Conservation (phyloP, 2,797 vertebrate species). For the Rallus crepitans region DNA sequence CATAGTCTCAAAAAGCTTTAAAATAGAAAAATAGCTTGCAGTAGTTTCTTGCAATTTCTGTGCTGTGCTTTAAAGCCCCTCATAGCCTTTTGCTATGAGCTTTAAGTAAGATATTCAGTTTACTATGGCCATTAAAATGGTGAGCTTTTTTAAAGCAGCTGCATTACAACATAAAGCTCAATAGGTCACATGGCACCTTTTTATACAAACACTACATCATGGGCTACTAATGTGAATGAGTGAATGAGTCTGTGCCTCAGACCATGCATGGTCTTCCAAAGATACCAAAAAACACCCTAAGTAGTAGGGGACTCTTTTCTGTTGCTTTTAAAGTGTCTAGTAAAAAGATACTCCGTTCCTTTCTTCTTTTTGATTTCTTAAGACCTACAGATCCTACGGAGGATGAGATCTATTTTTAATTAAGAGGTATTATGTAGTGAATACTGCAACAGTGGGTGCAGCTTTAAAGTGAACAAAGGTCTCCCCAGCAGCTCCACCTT, state of each 20-base stretch:
- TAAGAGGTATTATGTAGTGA: background rate
- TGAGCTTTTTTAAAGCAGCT: background rate
- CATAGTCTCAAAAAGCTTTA: background rate
- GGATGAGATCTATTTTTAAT: background rate
- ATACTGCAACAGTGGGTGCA: background rate
- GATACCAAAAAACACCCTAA: background rate
- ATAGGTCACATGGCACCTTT: background rate
- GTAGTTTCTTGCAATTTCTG: background rate
- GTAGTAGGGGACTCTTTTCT: background rate
- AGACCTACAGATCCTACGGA: background rate
- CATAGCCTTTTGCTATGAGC: background rate
- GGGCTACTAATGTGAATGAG: background rate
- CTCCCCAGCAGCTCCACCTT: background rate
- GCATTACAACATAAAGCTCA: background rate
- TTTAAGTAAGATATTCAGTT: background rate
- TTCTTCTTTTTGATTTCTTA: background rate
- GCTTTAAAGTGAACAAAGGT: background rate
- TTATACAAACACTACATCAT: background rate
- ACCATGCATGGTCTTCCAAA: background rate
- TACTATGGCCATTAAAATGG: background rate
- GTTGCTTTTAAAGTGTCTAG: background rate
- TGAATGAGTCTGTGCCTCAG: background rate
- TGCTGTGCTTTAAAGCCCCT: background rate
- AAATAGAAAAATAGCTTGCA: background rate
- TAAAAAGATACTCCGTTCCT: background rate